Evolutionary conservation across 2,797 vertebrate genomes (phyloP).

Genomic region (Lerista edwardsae): DNA sequence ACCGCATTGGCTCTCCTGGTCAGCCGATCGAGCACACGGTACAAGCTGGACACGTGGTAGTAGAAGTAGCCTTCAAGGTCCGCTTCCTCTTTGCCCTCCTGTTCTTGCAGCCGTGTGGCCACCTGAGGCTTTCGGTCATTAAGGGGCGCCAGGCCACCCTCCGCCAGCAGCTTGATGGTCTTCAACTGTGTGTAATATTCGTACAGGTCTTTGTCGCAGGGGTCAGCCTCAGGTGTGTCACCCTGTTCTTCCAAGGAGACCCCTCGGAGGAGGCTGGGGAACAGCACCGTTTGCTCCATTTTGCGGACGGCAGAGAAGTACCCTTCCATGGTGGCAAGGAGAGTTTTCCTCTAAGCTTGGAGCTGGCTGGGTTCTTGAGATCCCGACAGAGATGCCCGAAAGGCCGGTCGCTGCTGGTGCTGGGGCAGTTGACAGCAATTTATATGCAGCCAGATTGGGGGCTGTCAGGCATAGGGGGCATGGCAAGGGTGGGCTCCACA

Average conservation of each 20-base stretch:
- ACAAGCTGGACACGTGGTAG: constrained; percentile 86
- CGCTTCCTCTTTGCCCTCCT: constrained; percentile 49
- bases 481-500: neutral
- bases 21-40: constrained; percentile 83
- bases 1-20: constrained; percentile 82
- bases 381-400: neutral
- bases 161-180: constrained; percentile 81
- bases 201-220: constrained; percentile 76
- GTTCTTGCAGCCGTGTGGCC: constrained; percentile 39
- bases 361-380: constrained; percentile 70
- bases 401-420: too few species aligned
- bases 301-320: constrained; percentile 80
- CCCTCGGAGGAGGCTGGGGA: constrained; percentile 88
- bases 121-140: constrained; percentile 62
- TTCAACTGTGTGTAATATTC: constrained; percentile 86
- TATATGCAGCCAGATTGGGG: neutral
- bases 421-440: neutral
- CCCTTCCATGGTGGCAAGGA: constrained; percentile 75
- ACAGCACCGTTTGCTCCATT: constrained; percentile 90
- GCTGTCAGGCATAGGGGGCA: neutral
- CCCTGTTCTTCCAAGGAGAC: constrained; percentile 64
- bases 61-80: constrained; percentile 82
- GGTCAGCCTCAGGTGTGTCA: neutral
- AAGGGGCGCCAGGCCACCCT: constrained; percentile 75
- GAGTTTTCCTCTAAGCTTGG: constrained; percentile 70